Conservation (phyloP, 2,113 vertebrate species). For the Meles meles region DNA sequence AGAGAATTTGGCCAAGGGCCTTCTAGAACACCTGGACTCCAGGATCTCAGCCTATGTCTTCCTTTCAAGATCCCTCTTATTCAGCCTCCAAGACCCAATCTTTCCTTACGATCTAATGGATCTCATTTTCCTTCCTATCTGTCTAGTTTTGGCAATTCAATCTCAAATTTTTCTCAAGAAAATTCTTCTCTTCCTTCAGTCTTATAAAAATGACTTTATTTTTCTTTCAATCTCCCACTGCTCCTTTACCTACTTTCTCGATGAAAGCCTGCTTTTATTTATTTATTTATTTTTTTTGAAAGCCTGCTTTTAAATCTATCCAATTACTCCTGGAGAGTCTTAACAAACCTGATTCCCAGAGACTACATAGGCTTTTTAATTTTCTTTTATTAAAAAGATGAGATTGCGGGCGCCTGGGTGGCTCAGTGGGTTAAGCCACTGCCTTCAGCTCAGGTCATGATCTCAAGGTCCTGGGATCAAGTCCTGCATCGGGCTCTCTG, state of each 20-base stretch:
- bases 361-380: neutral
- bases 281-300: no score
- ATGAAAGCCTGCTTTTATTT: slow-evolving; percentile 21
- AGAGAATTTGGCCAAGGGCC: neutral
- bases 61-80: neutral
- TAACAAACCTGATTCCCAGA: neutral
- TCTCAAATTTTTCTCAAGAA: neutral
- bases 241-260: neutral
- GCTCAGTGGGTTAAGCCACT: no score
- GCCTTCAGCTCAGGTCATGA: no score
- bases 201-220: neutral
- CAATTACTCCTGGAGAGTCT: neutral
- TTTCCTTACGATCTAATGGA: neutral
- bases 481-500: no score
- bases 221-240: neutral
- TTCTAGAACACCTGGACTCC: neutral
- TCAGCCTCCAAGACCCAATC: neutral
- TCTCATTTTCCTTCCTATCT: neutral
- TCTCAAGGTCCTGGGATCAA: no score
- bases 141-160: neutral
- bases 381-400: slow-evolving; percentile 15
- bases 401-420: no score
- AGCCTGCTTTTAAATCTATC: neutral
- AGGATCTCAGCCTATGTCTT: neutral
- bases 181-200: neutral